phyloP scores from a whole-genome alignment of 2,888 invertebrate genomes.

The Melinaea marsaeus region DNA sequence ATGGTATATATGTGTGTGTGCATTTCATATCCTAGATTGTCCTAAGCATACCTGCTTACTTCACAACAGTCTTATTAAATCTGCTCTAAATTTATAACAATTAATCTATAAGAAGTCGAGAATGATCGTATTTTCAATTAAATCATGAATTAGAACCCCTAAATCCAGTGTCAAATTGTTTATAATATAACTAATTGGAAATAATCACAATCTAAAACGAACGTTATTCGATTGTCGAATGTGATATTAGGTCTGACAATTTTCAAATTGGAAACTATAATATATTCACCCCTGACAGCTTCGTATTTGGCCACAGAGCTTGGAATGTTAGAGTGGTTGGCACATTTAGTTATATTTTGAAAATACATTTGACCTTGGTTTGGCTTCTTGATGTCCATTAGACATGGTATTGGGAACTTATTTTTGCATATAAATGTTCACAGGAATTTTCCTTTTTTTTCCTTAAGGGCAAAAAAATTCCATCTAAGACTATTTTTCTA shows the following conservation, averaged over 20 bases:
- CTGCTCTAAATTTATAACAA: too few relatives aligned
- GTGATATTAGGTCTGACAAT: slow-evolving; percentile 71
- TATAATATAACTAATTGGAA: slow-evolving; percentile 68
- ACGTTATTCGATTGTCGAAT: slow-evolving; percentile 63
- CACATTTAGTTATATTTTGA: slow-evolving; percentile 17
- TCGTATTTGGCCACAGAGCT: slow-evolving; percentile 33
- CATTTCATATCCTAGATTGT: too few relatives aligned
- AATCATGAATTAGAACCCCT: slow-evolving; percentile 22
- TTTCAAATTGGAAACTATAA: slow-evolving; percentile 70
- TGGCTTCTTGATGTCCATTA: too few relatives aligned
- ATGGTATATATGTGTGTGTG: too few relatives aligned
- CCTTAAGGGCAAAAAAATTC: not conserved
- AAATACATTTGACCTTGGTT: too few relatives aligned
- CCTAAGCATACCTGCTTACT: too few relatives aligned
- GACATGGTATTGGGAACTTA: too few relatives aligned
- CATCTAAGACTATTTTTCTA: not conserved
- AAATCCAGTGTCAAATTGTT: slow-evolving; percentile 41
- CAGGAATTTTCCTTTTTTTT: too few relatives aligned
- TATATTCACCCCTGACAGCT: slow-evolving; percentile 64
- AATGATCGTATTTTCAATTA: slow-evolving; percentile 9
- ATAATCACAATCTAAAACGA: slow-evolving; percentile 64
- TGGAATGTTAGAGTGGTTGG: slow-evolving; percentile 31
- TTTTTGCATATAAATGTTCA: too few relatives aligned
- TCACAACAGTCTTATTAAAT: too few relatives aligned
- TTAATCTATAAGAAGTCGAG: too few relatives aligned